These are phyloP conservation scores for Siderastrea radians DNA, from an alignment of 92 coral and sea anemone genomes.

Conservation along the genomic window DNA sequence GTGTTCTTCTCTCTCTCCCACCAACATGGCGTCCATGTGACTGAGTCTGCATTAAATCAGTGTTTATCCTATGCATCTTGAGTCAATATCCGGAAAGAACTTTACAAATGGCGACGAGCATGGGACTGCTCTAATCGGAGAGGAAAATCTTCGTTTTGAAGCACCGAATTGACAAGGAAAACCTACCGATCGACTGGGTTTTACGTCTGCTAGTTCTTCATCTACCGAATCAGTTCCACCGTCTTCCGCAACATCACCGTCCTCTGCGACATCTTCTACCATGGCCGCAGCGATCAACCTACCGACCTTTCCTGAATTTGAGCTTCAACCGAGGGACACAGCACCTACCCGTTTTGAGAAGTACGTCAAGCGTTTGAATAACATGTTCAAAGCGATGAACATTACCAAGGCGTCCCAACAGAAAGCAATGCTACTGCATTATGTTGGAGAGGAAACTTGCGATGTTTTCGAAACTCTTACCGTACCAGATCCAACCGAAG, in stretches of 20 bases:
- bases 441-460: constrained; percentile 71
- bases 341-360: constrained; percentile 65
- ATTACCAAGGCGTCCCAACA: constrained; percentile 62
- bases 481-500: constrained; percentile 62
- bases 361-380: constrained; percentile 59
- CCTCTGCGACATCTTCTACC: constrained; percentile 17
- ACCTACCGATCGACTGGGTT: constrained; percentile 3
- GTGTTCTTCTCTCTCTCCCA: too few species aligned
- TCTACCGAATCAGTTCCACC: background rate
- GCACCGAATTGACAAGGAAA: constrained; percentile 2
- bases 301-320: constrained; percentile 74
- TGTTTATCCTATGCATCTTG: too few species aligned
- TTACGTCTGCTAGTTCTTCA: constrained; percentile 21
- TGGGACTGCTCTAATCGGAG: constrained; percentile 13
- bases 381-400: constrained; percentile 66
- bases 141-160: constrained; percentile 6
- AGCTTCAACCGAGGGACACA: constrained; percentile 62
- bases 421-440: constrained; percentile 66
- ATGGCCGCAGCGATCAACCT: constrained; percentile 42
- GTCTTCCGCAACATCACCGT: background rate
- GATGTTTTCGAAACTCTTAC: constrained; percentile 62
- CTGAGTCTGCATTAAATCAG: too few species aligned
- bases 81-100: background rate
- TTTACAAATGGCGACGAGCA: constrained; percentile 16
- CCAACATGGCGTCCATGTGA: too few species aligned